Conservation (phyloP, 2,797 vertebrate species). For the Artibeus jamaicensis region DNA sequence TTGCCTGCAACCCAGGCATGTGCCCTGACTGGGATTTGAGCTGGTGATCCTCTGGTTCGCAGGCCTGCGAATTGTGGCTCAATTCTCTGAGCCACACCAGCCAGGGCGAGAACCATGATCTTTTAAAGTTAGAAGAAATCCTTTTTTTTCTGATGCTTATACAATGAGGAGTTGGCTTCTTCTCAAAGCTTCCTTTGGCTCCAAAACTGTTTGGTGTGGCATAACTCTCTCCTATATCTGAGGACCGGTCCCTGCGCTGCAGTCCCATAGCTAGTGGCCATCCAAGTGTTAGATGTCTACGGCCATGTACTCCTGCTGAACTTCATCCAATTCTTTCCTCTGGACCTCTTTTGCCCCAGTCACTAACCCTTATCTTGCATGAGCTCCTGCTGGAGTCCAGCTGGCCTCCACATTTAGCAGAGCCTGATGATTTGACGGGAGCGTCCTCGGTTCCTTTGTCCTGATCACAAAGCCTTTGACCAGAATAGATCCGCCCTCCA, state of each 20-base stretch:
- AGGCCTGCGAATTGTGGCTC: no score
- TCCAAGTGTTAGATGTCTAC: constrained; percentile 27
- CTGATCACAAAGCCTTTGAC: constrained; percentile 67
- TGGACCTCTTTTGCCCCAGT: constrained; percentile 8
- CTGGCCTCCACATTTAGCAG: constrained; percentile 71
- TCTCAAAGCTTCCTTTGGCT: neutral
- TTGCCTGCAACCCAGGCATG: no score
- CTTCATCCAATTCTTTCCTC: constrained; percentile 47
- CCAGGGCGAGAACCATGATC: neutral
- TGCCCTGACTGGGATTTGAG: no score
- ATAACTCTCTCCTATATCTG: neutral
- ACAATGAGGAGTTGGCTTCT: neutral
- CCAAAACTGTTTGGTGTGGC: neutral
- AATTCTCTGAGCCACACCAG: no score
- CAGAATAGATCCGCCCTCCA: constrained; percentile 65
- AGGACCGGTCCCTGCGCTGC: neutral
- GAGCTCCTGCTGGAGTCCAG: constrained; percentile 69
- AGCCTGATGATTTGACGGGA: constrained; percentile 55
- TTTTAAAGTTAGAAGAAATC: neutral
- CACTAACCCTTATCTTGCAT: constrained; percentile 54
- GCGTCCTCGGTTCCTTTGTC: constrained; percentile 63
- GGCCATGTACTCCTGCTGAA: neutral
- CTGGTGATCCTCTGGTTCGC: no score
- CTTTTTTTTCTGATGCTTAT: neutral
- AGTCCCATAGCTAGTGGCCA: neutral